Evolutionary conservation across 2,113 vertebrate genomes (phyloP).

Genomic region (Lepus europaeus): DNA sequence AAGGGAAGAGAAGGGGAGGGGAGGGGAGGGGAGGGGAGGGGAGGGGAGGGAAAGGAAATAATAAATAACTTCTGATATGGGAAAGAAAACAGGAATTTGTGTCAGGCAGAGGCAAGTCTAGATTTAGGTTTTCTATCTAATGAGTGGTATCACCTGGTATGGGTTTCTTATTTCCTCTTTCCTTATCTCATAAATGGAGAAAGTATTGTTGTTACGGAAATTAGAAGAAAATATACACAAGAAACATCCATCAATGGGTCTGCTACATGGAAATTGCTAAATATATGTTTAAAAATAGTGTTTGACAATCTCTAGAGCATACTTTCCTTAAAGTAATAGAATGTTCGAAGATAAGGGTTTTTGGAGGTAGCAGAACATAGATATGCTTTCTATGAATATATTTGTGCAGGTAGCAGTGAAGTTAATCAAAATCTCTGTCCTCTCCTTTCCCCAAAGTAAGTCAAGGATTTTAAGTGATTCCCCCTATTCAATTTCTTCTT

Average conservation of each 20-base stretch:
- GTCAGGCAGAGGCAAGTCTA: not conserved
- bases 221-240: conserved; percentile 49
- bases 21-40: rapidly evolving
- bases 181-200: conserved; percentile 47
- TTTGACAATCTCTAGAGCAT: conserved; percentile 58
- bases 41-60: too few relatives aligned
- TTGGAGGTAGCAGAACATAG: conserved; percentile 16
- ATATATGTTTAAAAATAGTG: conserved; percentile 47
- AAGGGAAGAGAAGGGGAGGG: too few relatives aligned
- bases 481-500: conserved; percentile 29
- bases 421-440: conserved; percentile 64
- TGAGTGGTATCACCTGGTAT: not conserved
- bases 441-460: conserved; percentile 34
- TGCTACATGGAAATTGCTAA: conserved; percentile 16
- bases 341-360: conserved; percentile 42
- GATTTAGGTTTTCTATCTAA: not conserved
- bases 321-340: conserved; percentile 69
- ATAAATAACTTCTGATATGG: not conserved
- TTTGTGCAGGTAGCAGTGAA: conserved; percentile 53
- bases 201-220: conserved; percentile 38
- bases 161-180: conserved; percentile 18
- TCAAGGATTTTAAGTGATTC: conserved; percentile 65
- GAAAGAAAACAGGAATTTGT: not conserved
- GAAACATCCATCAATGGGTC: conserved; percentile 48
- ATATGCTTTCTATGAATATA: conserved; percentile 75